A percentile compares a stretch with the other conserved stretches of the same genome.
phyloP scores from a whole-genome alignment of 1,140 invertebrate species.

The Saxidomus purpurata region DNA sequence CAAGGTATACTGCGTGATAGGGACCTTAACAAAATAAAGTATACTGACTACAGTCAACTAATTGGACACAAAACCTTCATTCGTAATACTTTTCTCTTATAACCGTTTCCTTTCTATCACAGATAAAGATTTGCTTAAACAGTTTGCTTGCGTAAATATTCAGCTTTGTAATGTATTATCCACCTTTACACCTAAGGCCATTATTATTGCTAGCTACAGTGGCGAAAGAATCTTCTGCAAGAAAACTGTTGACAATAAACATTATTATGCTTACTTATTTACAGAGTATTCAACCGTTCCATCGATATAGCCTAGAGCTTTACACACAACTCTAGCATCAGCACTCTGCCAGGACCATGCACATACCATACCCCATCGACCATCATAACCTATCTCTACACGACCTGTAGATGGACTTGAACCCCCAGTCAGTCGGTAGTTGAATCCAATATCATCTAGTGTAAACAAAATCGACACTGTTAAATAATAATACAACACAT shows the following conservation, averaged over 20 bases:
- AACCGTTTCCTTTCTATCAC: no score
- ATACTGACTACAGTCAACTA: no score
- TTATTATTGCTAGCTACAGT: no score
- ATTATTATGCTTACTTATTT: conserved; percentile 45
- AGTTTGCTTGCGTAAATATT: no score
- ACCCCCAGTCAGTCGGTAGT: conserved; percentile 73
- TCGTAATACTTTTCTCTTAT: no score
- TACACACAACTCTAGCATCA: conserved; percentile 88
- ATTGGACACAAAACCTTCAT: no score
- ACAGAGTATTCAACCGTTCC: conserved; percentile 44
- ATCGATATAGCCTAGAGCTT: conserved; percentile 57
- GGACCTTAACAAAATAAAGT: conserved; percentile 10
- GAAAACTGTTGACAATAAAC: no score
- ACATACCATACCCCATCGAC: conserved; percentile 90
- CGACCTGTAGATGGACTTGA: conserved; percentile 86
- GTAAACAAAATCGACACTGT: no score
- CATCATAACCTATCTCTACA: conserved; percentile 91
- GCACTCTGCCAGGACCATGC: conserved; percentile 91
- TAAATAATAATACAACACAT: background rate
- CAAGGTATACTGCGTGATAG: conserved; percentile 42
- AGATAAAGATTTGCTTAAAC: no score
- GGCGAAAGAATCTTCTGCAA: no score
- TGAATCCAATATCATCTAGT: conserved; percentile 65
- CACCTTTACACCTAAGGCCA: no score
- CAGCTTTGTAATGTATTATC: no score